A percentile compares a stretch with the other conserved stretches of the same genome.
phyloP scores from a whole-genome alignment of 2,113 vertebrate species.

The Chaetura pelagica region DNA sequence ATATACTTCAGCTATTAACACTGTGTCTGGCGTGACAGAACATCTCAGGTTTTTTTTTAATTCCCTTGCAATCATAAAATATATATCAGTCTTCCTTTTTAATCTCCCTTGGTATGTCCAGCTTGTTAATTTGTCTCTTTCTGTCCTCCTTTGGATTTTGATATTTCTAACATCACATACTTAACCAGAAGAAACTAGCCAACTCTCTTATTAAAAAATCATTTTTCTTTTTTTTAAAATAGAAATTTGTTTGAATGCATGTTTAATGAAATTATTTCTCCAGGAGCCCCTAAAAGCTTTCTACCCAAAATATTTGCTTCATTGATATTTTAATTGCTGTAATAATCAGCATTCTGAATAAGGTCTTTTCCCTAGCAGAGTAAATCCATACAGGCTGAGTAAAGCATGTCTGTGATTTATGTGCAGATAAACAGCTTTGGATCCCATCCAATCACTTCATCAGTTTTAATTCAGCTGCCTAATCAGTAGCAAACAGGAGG shows the following conservation, averaged over 20 bases:
- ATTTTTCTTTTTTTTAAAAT: not conserved
- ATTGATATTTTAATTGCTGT: constrained; percentile 65
- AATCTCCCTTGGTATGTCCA: constrained; percentile 56
- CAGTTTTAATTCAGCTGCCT: constrained; percentile 71
- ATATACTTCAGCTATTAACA: constrained; percentile 59
- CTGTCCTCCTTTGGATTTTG: not conserved
- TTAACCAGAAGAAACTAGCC: constrained; percentile 16
- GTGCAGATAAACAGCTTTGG: constrained; percentile 73
- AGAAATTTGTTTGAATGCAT: constrained; percentile 13
- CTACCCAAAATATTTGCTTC: constrained; percentile 41
- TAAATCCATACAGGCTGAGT: constrained; percentile 55
- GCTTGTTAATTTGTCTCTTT: constrained; percentile 36
- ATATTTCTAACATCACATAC: constrained; percentile 3
- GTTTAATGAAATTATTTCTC: constrained; percentile 33
- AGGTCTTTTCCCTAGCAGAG: constrained; percentile 37
- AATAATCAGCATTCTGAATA: constrained; percentile 62
- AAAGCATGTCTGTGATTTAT: constrained; percentile 68
- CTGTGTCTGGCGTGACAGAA: constrained; percentile 61
- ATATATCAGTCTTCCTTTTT: constrained; percentile 36
- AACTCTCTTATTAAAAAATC: not conserved
- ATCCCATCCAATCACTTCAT: constrained; percentile 63
- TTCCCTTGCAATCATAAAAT: constrained; percentile 32
- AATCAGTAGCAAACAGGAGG: constrained; percentile 70
- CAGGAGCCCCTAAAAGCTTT: constrained; percentile 20
- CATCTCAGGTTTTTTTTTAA: constrained; percentile 41